A percentile compares a stretch with the other conserved stretches of the same genome.
Evolutionary conservation across 2,797 vertebrate species (phyloP).

Genomic region (Schizothorax lantsangensis): DNA sequence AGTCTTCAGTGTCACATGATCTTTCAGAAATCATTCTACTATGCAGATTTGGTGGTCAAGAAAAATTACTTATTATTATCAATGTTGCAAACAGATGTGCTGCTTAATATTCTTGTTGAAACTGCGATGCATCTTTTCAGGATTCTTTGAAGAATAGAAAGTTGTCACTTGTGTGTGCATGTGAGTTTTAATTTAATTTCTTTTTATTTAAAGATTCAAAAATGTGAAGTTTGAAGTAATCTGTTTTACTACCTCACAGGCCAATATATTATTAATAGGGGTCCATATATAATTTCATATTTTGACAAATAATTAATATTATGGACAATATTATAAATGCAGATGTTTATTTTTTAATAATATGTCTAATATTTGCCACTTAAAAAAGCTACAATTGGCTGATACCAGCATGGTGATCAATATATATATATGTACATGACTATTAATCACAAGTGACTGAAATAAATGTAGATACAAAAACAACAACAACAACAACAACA

Average conservation of each 20-base stretch:
- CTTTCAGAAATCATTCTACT: not conserved
- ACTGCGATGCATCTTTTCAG: not conserved
- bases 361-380: not conserved
- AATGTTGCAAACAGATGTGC: not conserved
- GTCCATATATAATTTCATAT: not conserved
- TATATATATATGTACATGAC: not conserved
- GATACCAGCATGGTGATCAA: not conserved
- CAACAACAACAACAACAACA: too few species aligned
- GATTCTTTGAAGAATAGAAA: too few species aligned
- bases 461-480: not conserved
- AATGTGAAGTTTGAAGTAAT: too few species aligned
- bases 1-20: not conserved
- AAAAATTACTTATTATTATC: not conserved
- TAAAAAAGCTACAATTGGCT: not conserved
- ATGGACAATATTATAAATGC: not conserved
- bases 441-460: not conserved
- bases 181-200: not conserved
- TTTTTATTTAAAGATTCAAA: too few species aligned
- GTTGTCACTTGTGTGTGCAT: not conserved
- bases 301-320: not conserved
- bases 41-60: not conserved
- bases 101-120: not conserved
- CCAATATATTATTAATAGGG: not conserved
- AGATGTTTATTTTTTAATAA: not conserved
- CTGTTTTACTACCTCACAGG: not conserved